Conservation (phyloP, 2,888 invertebrate genomes). For the Nomada lathburiana region DNA sequence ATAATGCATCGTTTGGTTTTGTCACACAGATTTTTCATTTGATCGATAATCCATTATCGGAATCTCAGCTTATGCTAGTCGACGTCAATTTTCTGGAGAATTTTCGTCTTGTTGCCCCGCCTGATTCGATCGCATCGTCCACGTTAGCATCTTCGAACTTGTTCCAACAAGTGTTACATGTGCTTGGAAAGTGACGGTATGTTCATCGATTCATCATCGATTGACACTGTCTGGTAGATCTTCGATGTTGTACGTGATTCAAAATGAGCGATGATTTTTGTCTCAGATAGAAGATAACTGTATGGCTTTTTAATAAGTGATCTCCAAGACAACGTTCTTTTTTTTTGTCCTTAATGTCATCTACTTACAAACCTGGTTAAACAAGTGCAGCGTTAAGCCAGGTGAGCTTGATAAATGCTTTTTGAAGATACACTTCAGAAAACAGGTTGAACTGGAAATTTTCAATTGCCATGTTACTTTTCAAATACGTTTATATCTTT, state of each 20-base stretch:
- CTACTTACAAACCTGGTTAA: background rate
- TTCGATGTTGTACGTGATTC: background rate
- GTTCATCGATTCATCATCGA: conserved; percentile 52
- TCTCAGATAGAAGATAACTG: background rate
- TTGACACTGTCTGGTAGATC: conserved; percentile 31
- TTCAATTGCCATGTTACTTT: no score
- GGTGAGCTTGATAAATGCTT: no score
- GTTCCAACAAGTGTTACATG: conserved; percentile 44
- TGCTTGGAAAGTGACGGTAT: conserved; percentile 40
- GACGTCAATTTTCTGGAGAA: conserved; percentile 5
- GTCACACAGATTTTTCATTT: background rate
- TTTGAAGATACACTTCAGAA: no score
- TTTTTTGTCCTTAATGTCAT: background rate
- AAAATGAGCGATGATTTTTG: conserved; percentile 13
- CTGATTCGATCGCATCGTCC: background rate
- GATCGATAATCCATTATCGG: background rate
- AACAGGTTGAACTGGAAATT: no score
- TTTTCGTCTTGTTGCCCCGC: background rate
- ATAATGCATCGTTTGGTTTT: background rate
- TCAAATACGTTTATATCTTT: no score
- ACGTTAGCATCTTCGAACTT: conserved; percentile 4
- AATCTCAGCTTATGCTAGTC: background rate
- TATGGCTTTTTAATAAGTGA: background rate
- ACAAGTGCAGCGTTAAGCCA: background rate
- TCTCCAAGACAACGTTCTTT: background rate